phyloP scores from a whole-genome alignment of 2,888 invertebrate species.

The Polyommatus icarus region DNA sequence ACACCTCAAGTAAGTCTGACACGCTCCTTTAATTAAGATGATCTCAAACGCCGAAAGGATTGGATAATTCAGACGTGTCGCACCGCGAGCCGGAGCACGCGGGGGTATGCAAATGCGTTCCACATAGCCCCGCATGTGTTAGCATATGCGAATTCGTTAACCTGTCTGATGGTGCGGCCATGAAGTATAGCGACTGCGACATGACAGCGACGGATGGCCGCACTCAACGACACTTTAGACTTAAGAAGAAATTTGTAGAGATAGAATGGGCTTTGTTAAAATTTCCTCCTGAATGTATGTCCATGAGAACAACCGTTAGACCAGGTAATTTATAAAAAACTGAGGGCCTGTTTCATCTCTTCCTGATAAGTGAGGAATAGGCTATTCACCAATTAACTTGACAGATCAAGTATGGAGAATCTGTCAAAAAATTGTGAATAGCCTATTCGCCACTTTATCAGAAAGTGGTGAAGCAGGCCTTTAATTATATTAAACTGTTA shows the following conservation, averaged over 20 bases:
- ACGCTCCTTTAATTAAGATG: neutral
- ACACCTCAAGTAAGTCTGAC: neutral
- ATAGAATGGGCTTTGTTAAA: no score
- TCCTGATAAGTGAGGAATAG: no score
- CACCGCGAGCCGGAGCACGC: neutral
- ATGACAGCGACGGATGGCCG: neutral
- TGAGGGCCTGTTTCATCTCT: no score
- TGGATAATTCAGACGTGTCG: constrained; percentile 12
- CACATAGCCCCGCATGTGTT: constrained; percentile 7
- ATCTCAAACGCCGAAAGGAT: constrained; percentile 14
- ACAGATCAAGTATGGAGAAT: no score
- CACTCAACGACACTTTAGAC: neutral
- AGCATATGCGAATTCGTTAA: constrained; percentile 28
- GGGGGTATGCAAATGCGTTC: constrained; percentile 21
- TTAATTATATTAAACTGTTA: no score
- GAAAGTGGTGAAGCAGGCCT: no score
- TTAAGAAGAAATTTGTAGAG: no score
- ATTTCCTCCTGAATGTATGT: neutral
- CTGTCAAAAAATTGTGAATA: no score
- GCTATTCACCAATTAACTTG: no score
- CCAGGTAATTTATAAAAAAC: no score
- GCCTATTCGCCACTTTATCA: no score
- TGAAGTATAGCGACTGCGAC: neutral
- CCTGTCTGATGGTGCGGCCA: constrained; percentile 7
- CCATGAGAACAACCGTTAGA: no score